Percentiles rank a stretch among this genome's conserved stretches.
Conservation (phyloP, 1,140 invertebrate species). For the Schlechtendalia chinensis region DNA sequence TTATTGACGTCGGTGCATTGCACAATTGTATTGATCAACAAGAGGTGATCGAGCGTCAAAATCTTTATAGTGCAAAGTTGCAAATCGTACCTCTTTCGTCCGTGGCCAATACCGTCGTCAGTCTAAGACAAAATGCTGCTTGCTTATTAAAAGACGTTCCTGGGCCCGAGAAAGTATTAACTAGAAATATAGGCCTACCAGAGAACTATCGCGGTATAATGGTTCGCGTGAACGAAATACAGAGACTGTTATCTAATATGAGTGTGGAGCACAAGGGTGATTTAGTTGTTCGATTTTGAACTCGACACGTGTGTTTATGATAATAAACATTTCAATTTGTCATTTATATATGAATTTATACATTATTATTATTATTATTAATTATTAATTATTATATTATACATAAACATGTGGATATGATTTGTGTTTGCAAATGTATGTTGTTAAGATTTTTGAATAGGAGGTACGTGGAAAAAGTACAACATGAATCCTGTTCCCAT, state of each 20-base stretch:
- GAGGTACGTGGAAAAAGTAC: conserved; percentile 62
- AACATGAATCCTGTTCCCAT: conserved; percentile 84
- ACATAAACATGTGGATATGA: conserved; percentile 45
- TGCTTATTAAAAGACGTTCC: conserved; percentile 43
- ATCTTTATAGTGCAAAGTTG: conserved; percentile 65
- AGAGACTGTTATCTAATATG: conserved; percentile 54
- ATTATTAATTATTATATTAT: conserved; percentile 26
- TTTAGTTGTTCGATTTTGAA: conserved; percentile 73
- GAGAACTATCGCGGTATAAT: conserved; percentile 34
- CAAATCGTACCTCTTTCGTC: conserved; percentile 19
- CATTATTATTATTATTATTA: conserved; percentile 27
- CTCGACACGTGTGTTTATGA: conserved; percentile 52
- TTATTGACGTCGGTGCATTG: conserved; percentile 78
- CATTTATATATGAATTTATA: conserved; percentile 41
- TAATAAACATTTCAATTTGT: conserved; percentile 8
- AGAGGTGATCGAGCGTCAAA: conserved; percentile 74
- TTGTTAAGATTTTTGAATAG: conserved; percentile 43
- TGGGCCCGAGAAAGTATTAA: conserved; percentile 16
- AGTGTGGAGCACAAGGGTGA: conserved; percentile 80
- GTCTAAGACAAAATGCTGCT: conserved; percentile 12
- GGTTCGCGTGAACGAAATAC: conserved; percentile 33
- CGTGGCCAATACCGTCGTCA: conserved; percentile 33
- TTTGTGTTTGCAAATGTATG: conserved; percentile 48
- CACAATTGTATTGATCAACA: conserved; percentile 72
- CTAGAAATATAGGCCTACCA: conserved; percentile 28